phyloP scores from a whole-genome alignment of 2,797 vertebrate genomes.

The Prunella strophiata region DNA sequence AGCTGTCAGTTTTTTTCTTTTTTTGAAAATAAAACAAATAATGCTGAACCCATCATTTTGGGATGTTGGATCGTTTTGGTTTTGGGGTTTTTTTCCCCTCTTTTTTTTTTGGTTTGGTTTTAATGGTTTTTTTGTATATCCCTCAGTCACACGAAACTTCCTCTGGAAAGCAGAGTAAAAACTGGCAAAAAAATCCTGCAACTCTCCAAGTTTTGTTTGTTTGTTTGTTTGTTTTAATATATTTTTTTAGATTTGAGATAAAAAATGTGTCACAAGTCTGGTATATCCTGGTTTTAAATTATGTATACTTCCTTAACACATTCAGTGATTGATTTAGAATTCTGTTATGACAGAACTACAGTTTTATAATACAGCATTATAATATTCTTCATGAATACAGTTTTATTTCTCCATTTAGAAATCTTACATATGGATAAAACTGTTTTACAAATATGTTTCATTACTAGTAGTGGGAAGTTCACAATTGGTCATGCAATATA shows the following conservation, averaged over 20 bases:
- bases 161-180: neutral
- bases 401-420: neutral
- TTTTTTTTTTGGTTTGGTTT: neutral
- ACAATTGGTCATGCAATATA: neutral
- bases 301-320: neutral
- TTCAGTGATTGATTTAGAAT: neutral
- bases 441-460: neutral
- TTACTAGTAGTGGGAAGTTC: neutral
- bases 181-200: neutral
- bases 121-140: neutral
- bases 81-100: accelerated
- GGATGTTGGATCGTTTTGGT: neutral
- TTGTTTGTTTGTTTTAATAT: neutral
- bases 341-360: neutral
- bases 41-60: neutral
- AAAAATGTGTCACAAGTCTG: neutral
- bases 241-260: neutral
- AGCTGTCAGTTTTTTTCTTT: neutral
- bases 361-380: neutral
- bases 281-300: neutral
- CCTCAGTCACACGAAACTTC: neutral
- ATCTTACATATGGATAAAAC: neutral
- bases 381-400: neutral
- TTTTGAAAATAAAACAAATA: neutral
- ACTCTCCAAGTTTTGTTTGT: neutral